Evolutionary conservation across 2,888 invertebrate genomes (phyloP), one percentile per base, ranked within the genome.

Genomic region (Mesopsocus fuscifrons): DNA sequence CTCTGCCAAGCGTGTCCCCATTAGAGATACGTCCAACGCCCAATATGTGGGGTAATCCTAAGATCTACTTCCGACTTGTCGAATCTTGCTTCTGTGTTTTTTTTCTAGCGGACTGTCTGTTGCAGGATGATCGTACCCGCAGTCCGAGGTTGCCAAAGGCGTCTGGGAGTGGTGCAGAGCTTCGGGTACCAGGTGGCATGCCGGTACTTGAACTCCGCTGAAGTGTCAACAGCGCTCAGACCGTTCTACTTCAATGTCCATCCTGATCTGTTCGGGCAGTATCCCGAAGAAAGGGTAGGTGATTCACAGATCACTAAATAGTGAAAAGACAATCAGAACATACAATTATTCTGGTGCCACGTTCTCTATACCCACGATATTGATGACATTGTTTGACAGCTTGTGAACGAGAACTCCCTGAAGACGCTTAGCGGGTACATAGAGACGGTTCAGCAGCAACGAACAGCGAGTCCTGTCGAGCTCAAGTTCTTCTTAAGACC

Each of bases 181-280:
- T n/a, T n/a, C n/a, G n/a, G n/a, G n/a, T n/a, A n/a, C n/a, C n/a
- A n/a, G n/a, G n/a, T n/a, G n/a, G n/a, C n/a, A n/a, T n/a, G 56
- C 54, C 57, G 52, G 43, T 54, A 46, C 51, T 62, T 79, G 52
- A 84, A 77, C 54, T 76, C 77, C 46, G 78, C 80, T 21, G 88
- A 92, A 67, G 74, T 91, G 16, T 81, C 91, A 1, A 80, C 89
- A 18, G 92, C 92, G 1, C 64, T 94, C 35, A 69, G 92, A 46
- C 92, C 92, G 3, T 92, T 94, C 62, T 92, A 91, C 63, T 92
- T 94, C 59, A 79, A 79, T 45, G 92, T 94, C 2, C 94, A 94
- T 67, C 94, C 94, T 9, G 94, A 94, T 66, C 69, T 94, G 35
- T 94, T 94, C 67, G 88, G 88, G 43, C 79, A 82, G 62, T 77